phyloP scores from a whole-genome alignment of 2,888 invertebrate species.

The Microctonus hyperodae region DNA sequence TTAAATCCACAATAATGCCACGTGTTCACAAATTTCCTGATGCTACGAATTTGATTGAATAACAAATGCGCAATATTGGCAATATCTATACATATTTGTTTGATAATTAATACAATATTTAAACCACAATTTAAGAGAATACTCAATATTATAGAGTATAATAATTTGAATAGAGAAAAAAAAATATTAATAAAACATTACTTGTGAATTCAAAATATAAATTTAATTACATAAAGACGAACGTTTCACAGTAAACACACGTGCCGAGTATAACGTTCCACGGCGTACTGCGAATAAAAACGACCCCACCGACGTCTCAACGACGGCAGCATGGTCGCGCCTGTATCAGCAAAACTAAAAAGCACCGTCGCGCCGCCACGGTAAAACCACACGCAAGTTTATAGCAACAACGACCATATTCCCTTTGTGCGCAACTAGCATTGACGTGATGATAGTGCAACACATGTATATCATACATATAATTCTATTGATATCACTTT shows the following conservation, averaged over 20 bases:
- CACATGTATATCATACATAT: neutral
- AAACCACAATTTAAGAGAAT: no score
- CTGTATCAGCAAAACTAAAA: neutral
- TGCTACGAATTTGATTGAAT: no score
- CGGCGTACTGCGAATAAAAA: constrained; percentile 49
- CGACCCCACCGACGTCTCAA: constrained; percentile 29
- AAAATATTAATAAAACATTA: no score
- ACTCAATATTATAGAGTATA: no score
- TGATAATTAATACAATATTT: no score
- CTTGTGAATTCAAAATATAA: neutral
- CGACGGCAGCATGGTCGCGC: neutral
- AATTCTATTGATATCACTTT: neutral
- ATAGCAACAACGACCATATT: neutral
- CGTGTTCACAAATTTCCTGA: constrained; percentile 13
- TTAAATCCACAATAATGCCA: constrained; percentile 9
- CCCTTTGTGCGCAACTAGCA: neutral
- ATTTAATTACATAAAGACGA: neutral
- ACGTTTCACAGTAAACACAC: constrained; percentile 2
- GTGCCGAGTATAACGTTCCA: constrained; percentile 48
- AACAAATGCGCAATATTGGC: no score
- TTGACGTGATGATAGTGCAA: neutral
- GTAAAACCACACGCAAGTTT: neutral
- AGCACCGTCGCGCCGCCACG: constrained; percentile 20
- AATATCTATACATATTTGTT: no score
- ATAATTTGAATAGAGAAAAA: no score